Percentiles rank a stretch among this genome's conserved stretches.
Evolutionary conservation across 1,140 invertebrate genomes (phyloP).

Genomic region (Euschistus heros): DNA sequence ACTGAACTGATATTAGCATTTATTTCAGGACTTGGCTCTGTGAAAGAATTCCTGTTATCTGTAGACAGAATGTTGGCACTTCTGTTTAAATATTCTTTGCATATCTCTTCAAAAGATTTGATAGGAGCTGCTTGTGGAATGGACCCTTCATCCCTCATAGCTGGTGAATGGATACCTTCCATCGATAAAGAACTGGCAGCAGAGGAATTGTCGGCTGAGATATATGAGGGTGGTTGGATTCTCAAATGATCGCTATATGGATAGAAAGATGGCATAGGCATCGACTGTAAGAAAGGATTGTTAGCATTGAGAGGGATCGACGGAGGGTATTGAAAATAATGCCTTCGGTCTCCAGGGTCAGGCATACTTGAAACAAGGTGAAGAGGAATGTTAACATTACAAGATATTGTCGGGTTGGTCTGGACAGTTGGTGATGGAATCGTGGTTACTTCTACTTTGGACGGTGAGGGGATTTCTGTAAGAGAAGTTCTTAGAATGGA

Average conservation of each 20-base stretch:
- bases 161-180: too few relatives aligned
- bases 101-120: conserved; percentile 13
- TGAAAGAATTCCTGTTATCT: too few relatives aligned
- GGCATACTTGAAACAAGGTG: conserved; percentile 3
- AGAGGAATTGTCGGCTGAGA: background rate
- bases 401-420: conserved; percentile 13
- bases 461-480: conserved; percentile 19
- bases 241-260: background rate
- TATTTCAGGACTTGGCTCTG: background rate
- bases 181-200: background rate
- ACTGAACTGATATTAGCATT: background rate
- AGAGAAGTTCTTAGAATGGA: conserved; percentile 17
- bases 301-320: background rate
- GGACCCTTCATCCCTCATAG: too few relatives aligned
- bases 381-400: conserved; percentile 21
- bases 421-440: conserved; percentile 8
- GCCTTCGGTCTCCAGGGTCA: background rate
- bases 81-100: conserved; percentile 4
- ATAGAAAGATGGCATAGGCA: background rate
- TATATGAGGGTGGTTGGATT: background rate
- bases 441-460: conserved; percentile 20
- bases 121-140: background rate
- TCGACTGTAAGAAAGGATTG: background rate
- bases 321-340: background rate
- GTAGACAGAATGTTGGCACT: background rate